Evolutionary conservation across 2,113 vertebrate genomes (phyloP).

Genomic region (Orthonyx spaldingii): DNA sequence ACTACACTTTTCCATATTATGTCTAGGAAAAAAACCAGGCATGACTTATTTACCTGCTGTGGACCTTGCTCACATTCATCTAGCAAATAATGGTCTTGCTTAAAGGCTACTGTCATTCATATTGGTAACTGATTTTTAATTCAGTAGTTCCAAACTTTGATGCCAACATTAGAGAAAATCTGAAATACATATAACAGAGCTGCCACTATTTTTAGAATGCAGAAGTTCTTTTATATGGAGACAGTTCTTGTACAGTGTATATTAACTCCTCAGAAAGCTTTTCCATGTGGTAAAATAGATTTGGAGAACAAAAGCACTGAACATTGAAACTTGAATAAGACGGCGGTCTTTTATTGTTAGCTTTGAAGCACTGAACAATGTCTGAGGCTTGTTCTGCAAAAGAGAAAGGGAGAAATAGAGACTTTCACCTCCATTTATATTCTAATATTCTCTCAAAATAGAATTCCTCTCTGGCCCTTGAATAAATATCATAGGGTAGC

Average conservation of each 20-base stretch:
- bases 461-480: neutral
- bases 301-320: constrained; percentile 52
- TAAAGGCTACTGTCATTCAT: neutral
- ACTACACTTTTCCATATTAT: neutral
- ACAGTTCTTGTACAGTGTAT: constrained; percentile 6
- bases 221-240: constrained; percentile 1
- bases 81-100: neutral
- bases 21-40: neutral
- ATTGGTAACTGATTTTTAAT: neutral
- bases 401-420: constrained; percentile 13
- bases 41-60: neutral
- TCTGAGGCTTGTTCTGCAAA: constrained; percentile 13
- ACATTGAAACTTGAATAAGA: constrained; percentile 33
- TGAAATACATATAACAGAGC: neutral
- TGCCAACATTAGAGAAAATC: constrained; percentile 2
- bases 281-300: constrained; percentile 52
- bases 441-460: constrained; percentile 58
- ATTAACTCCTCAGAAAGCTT: constrained; percentile 50
- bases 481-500: neutral
- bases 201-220: neutral
- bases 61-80: neutral
- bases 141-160: constrained; percentile 2
- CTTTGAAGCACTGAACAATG: constrained; percentile 38
- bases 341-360: constrained; percentile 39
- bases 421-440: constrained; percentile 59